Evolutionary conservation across 1,140 invertebrate genomes (phyloP), one percentile per base, ranked within the genome.

Genomic region (Bombus picipes): DNA sequence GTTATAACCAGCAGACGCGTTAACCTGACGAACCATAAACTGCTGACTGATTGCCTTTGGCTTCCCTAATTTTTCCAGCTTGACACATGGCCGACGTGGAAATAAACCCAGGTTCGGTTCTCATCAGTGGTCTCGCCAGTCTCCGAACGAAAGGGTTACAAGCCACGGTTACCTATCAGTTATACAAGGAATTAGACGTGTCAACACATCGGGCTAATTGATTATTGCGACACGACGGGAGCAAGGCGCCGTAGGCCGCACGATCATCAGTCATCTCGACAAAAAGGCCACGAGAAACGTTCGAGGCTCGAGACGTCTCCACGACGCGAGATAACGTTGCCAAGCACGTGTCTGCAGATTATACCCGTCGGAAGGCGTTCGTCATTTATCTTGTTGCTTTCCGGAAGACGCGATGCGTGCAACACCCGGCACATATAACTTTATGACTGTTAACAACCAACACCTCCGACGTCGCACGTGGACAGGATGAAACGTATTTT

Each of bases 141-240:
- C 37, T 62, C 68, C 18, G 74, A 73, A 34, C 73, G 76, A 86
- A 90, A 66, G 86, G 89, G 87, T 90, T 90, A 88, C 83, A 76
- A 75, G 75, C 59, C 39, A 57, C 12, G 73, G 83, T 81, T n/a
- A 43, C 74, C 83, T 83, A 88, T 88, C 86, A 39, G 70, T 88
- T 92, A 88, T 82, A 89, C 74, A 81, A 82, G 59, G 89, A 89
- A 92, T 86, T 92, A 91, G 88, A 47, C 84, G 73, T 85, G 90
- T 91, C 88, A 84, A 89, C 91, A 87, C 77, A 78, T 39, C 66
- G 73, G 59, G 32, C 68, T 90, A 92, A 92, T 91, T 92, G 90
- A 90, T 90, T 92, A 90, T 92, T 81, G 77, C 90, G 89, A 90
- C 90, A 86, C 57, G 85, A 88, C 90, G 83, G 88, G 82, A 77